Evolutionary conservation across 2,797 vertebrate genomes (phyloP), one percentile per base, ranked within the genome.

Genomic region (Rhinatrema bivittatum): DNA sequence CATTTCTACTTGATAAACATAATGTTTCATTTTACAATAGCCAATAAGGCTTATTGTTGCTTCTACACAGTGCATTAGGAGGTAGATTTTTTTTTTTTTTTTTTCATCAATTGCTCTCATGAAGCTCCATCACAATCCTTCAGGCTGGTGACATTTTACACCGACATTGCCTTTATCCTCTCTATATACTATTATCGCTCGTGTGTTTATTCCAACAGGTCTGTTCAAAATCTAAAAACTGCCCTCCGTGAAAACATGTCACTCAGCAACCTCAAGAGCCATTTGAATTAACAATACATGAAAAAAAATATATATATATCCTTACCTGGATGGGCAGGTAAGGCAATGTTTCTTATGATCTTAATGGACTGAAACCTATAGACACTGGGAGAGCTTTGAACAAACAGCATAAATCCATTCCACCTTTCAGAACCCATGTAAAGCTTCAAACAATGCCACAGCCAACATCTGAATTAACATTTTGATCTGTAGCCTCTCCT

Each of bases 81-180:
- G n/a, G n/a, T n/a, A 18, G 49, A n/a, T 76, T 76, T 63, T 70
- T 72, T 69, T 53, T 39, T n/a, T n/a, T n/a, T n/a, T 54, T 69
- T 53, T 39, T 33, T n/a, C n/a, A n/a, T n/a, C 53, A 46, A 30
- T 67, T 60, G 32, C 72, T 57, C 66, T 8, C 29, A 69, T 72
- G 71, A 64, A 80, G 74, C 69, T 81, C 86, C 73, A 81, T 75
- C 72, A 76, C 77, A 83, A 78, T 52, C 66, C 75, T 81, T 74
- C 74, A 44, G 58, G 39, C 70, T 72, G 72, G 76, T 82, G 86
- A 79, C 67, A 75, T 84, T 81, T 82, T 72, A 63, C 70, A 75
- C 62, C 58, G 71, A 66, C 62, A 69, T 50, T 60, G 74, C 64
- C 76, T 86, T 80, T 82, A 73, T 80, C 69, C 78, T 76, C 49